A percentile compares a stretch with the other conserved stretches of the same genome.
Conservation (phyloP, 2,888 invertebrate genomes). For the Bombylius major region DNA sequence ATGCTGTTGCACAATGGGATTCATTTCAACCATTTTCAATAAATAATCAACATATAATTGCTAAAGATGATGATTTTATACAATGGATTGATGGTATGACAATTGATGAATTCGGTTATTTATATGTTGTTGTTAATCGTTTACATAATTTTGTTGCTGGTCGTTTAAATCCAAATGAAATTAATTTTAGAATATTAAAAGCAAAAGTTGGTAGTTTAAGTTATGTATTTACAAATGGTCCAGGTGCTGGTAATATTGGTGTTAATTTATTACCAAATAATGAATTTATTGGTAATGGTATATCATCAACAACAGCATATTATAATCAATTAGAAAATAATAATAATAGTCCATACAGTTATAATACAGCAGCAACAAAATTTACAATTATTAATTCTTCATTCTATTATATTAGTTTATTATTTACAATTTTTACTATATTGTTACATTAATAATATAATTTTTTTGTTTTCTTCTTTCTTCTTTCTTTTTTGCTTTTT, state of each 20-base stretch:
- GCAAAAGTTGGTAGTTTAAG: constrained; percentile 48
- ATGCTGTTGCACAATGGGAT: constrained; percentile 60
- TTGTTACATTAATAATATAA: not conserved
- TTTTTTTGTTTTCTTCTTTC: too few relatives aligned
- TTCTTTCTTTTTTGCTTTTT: too few relatives aligned
- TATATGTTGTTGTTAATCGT: constrained; percentile 55
- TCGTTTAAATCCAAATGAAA: constrained; percentile 43
- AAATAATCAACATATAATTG: constrained; percentile 49
- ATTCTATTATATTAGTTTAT: not conserved
- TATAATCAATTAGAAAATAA: constrained; percentile 15
- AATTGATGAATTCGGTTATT: constrained; percentile 50
- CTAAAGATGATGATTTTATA: constrained; percentile 51
- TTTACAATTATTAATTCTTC: not conserved
- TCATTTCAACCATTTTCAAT: constrained; percentile 42
- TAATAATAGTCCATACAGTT: constrained; percentile 9
- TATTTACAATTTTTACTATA: not conserved
- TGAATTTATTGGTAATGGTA: constrained; percentile 16
- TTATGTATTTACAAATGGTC: constrained; percentile 43
- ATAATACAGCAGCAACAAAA: not conserved
- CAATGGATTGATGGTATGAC: constrained; percentile 56
- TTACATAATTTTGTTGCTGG: constrained; percentile 52
- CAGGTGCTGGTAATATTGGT: constrained; percentile 18
- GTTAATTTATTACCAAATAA: constrained; percentile 15
- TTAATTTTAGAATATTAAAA: constrained; percentile 55
- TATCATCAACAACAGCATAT: constrained; percentile 21